Evolutionary conservation across 1,140 invertebrate species (phyloP).

Genomic region (Kradibia gibbosae): DNA sequence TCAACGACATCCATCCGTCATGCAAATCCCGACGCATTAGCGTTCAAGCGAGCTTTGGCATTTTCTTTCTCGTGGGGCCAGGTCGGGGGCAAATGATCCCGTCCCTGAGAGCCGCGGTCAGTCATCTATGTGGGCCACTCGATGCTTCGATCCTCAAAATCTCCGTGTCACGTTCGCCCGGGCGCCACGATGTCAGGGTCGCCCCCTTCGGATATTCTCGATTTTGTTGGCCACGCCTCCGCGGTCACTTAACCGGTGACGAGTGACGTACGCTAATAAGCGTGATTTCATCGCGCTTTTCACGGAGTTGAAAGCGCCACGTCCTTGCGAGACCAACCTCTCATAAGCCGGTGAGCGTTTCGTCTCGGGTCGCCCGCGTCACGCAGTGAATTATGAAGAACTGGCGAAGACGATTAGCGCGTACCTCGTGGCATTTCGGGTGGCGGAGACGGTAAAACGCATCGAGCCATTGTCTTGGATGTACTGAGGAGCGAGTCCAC

Average conservation of each 20-base stretch:
- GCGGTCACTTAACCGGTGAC: background rate
- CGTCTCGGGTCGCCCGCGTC: no score
- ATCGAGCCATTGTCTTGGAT: background rate
- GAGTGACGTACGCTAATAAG: constrained; percentile 23
- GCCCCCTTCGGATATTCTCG: constrained; percentile 36
- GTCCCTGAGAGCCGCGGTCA: background rate
- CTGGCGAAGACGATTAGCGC: background rate
- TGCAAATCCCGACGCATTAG: background rate
- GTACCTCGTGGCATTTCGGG: no score
- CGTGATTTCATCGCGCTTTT: constrained; percentile 24
- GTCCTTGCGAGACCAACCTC: background rate
- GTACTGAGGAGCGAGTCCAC: background rate
- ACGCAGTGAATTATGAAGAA: background rate
- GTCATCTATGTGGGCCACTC: background rate
- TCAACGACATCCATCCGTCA: no score
- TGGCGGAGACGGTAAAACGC: no score
- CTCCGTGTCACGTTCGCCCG: no score
- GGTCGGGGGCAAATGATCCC: no score
- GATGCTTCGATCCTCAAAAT: no score
- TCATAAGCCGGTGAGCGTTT: background rate
- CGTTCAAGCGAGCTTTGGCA: background rate
- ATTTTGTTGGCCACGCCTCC: constrained; percentile 31
- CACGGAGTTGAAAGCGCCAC: background rate
- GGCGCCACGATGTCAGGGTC: no score
- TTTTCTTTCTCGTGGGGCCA: no score